Percentiles rank a stretch among this genome's conserved stretches.
Evolutionary conservation across 2,888 invertebrate species (phyloP).

Genomic region (Serrognathus titanus): DNA sequence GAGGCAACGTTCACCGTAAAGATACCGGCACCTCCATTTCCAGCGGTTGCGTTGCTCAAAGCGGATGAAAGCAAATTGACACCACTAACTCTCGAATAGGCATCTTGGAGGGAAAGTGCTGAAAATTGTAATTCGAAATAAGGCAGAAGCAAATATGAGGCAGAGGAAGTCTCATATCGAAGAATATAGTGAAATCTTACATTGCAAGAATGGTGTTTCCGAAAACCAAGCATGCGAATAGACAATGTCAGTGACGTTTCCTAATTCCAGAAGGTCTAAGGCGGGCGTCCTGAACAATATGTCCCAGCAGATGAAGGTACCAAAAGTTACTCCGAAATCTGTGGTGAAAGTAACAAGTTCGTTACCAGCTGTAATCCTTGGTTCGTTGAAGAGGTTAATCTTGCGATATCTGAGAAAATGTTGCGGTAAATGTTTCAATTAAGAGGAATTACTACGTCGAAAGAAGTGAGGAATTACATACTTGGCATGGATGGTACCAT

Average conservation of each 20-base stretch:
- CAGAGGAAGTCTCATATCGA: background rate
- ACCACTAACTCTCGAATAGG: slow-evolving; percentile 30
- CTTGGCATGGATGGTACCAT: slow-evolving; percentile 67
- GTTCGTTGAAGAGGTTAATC: slow-evolving; percentile 46
- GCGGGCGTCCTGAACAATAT: slow-evolving; percentile 71
- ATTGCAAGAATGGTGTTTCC: slow-evolving; percentile 72
- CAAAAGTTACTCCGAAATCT: slow-evolving; percentile 77
- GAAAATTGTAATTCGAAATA: slow-evolving; percentile 9
- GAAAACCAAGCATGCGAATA: slow-evolving; percentile 80
- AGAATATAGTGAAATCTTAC: slow-evolving; percentile 37
- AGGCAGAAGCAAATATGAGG: background rate
- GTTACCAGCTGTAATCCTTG: slow-evolving; percentile 45
- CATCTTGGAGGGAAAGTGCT: slow-evolving; percentile 32
- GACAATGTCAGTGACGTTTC: slow-evolving; percentile 57
- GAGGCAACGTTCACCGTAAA: slow-evolving; percentile 7
- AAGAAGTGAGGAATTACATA: slow-evolving; percentile 38
- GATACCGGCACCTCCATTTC: slow-evolving; percentile 31
- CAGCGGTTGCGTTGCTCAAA: slow-evolving; percentile 21
- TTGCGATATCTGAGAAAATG: slow-evolving; percentile 39
- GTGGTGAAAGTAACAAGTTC: slow-evolving; percentile 64
- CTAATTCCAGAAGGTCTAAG: slow-evolving; percentile 44
- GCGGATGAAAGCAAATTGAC: slow-evolving; percentile 31
- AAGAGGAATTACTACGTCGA: background rate
- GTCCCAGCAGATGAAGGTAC: slow-evolving; percentile 81
- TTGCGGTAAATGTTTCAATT: no score